Base-by-base conservation (phyloP, 2,113 vertebrate genomes). In the Tetrao urogallus region DNA sequence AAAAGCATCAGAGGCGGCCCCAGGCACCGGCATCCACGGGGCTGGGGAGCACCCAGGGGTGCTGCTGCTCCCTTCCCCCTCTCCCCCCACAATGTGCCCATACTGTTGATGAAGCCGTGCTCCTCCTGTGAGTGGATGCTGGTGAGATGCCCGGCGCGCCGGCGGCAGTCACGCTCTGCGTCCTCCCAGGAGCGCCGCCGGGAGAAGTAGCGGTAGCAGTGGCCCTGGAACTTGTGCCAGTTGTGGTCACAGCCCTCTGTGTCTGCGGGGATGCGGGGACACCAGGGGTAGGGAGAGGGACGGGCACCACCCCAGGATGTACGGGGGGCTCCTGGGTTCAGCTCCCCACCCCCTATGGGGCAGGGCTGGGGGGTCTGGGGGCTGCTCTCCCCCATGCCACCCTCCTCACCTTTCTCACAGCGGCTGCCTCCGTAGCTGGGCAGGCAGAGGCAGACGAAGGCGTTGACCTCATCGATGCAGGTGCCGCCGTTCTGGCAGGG, bases 151-250 rank as follows among this genome's bases (percentile, higher is more conserved):
- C 98, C 98, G 1, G 98, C 97, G 17, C 99, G 98, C 67, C 98
- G 98, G 5, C 99, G 98, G 80, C 99, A 99, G 71, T 99, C 99
- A 60, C 98, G 98, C 94, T 99, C 99, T 1, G 99, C 99, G 0
- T 99, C 99, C 94, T 99, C 99, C 99, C 99, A 99, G 6, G 99
- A 98, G 93, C 99, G 98, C 50, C 99, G 98, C 69, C 98, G 99
- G 3, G 98, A 92, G 24, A 99, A 99, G 91, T 99, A 99, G 36
- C 98, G 97, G 95, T 99, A 99, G 94, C 99, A 99, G 95, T 99
- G 98, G 11, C 98, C 99, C 38, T 99, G 99, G 96, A 99, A 99
- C 97, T 99, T 99, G 96, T 98, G 98, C 99, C 99, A 99, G 32
- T 98, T 98, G 66, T 98, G 98, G 69, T 99, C 99, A 3, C 99